Percentiles rank a stretch among this genome's conserved stretches.
These are phyloP conservation scores for Caloenas nicobarica DNA, from an alignment of 2,113 vertebrate species.

Conservation along the genomic window DNA sequence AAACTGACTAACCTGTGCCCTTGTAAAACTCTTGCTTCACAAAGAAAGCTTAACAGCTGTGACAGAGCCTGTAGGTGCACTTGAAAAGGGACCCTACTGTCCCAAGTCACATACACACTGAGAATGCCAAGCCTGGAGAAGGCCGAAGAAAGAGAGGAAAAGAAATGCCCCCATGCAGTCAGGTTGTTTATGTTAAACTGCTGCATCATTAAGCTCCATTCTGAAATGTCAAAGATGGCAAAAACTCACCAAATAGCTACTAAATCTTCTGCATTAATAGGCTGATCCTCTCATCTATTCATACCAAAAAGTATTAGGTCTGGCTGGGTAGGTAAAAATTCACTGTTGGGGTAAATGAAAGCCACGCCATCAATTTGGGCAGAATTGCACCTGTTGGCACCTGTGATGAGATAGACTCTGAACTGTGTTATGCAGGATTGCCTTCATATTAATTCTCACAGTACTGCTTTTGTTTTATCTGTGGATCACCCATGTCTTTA, in stretches of 20 bases:
- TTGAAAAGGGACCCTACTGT: conserved; percentile 24
- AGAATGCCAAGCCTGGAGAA: conserved; percentile 15
- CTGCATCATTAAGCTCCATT: conserved; percentile 49
- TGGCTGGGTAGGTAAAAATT: conserved; percentile 54
- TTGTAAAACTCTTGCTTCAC: conserved; percentile 31
- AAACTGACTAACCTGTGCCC: conserved; percentile 59
- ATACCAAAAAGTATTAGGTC: conserved; percentile 24
- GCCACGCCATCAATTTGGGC: conserved; percentile 33
- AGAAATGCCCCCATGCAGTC: not conserved
- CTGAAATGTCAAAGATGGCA: conserved; percentile 54
- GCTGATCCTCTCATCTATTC: conserved; percentile 39
- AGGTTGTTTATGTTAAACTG: conserved; percentile 37
- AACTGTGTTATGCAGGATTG: not conserved
- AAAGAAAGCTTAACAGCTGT: conserved; percentile 50
- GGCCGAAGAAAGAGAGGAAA: not conserved
- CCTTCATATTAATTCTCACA: not conserved
- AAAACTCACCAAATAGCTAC: conserved; percentile 38
- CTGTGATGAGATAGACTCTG: not conserved
- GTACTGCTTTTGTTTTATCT: not conserved
- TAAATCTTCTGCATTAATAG: conserved; percentile 61
- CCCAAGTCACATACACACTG: not conserved
- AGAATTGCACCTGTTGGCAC: not conserved
- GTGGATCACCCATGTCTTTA: not conserved
- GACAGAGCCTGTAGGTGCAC: conserved; percentile 21
- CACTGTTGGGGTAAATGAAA: conserved; percentile 51